Base-by-base conservation (phyloP, 35 echinoderm and acorn worm species). In the Hemicentrotus pulcherrimus region DNA sequence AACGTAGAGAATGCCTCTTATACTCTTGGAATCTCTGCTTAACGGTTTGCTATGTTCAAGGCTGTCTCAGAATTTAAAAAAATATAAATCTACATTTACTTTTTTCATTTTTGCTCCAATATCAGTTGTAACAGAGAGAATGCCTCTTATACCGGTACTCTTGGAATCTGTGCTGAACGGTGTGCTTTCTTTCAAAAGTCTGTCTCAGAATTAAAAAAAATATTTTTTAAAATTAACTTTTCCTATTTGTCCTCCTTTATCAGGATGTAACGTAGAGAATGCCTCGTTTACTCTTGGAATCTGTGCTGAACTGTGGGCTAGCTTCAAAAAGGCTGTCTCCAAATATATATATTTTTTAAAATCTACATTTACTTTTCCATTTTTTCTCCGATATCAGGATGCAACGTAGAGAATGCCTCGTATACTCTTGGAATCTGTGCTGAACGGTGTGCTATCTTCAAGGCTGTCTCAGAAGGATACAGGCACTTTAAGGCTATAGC, bases 201-300 rank as follows among this genome's bases (percentile, higher is more conserved):
- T 86, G 71, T 99, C 22, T 85, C 15, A 0, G n/a, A n/a, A n/a
- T n/a, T n/a, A n/a, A n/a, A n/a, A n/a, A n/a, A n/a, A n/a, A n/a
- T n/a, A n/a, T n/a, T n/a, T n/a, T n/a, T n/a, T n/a, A n/a, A n/a
- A n/a, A n/a, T 87, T 31, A 11, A 12, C 86, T 33, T 87, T 88
- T 88, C 11, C n/a, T n/a, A 2, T 28, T 87, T 87, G 7, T 88
- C 7, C 11, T 88, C 14, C 10, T 9, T 9, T 88, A 14, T 88
- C 18, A 97, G 98, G 98, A 48, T 99, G 98, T 78, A 99, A 99
- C 94, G 94, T 99, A 59, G 98, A 99, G 78, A 99, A 99, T 99
- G 98, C 97, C 11, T 98, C 97, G 3, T 98, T 97, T 65, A 94
- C 95, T 10, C 91, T 98, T 4, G 95, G 96, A 31, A 46, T 98